Evolutionary conservation across 2,797 vertebrate species (phyloP).

Genomic region (Chelidonichthys spinosus): DNA sequence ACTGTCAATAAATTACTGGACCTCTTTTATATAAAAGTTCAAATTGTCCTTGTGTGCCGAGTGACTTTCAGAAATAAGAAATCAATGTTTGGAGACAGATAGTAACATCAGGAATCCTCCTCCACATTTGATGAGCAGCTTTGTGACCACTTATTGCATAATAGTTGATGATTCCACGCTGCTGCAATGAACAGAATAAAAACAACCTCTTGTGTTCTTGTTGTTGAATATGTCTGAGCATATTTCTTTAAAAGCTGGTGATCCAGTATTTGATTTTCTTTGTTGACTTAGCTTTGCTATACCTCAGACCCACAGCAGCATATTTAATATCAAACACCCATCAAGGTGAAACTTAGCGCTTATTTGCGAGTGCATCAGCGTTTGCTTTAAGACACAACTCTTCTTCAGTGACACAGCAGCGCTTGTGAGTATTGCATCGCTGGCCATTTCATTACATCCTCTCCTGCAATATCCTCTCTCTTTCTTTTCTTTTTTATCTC

Average conservation of each 20-base stretch:
- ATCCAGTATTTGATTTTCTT: conserved; percentile 27
- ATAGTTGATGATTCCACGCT: conserved; percentile 33
- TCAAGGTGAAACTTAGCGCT: conserved; percentile 12
- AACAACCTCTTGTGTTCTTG: conserved; percentile 8
- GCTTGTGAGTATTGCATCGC: conserved; percentile 50
- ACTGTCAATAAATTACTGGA: conserved; percentile 11
- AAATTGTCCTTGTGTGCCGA: neutral
- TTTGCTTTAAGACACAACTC: conserved; percentile 48
- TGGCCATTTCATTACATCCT: conserved; percentile 56
- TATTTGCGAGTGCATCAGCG: conserved; percentile 15
- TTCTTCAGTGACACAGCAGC: conserved; percentile 42
- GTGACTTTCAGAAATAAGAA: conserved; percentile 20
- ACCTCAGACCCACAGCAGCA: conserved; percentile 4
- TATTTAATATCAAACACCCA: conserved; percentile 17
- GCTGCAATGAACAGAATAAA: conserved; percentile 8
- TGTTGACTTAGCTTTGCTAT: neutral
- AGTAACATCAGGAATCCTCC: conserved; percentile 60
- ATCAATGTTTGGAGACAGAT: conserved; percentile 39
- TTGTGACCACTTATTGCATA: conserved; percentile 48
- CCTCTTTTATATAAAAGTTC: neutral
- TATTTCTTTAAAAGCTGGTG: conserved; percentile 2
- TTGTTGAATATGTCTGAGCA: conserved; percentile 6
- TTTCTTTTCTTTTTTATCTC: conserved; percentile 36
- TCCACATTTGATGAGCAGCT: conserved; percentile 63
- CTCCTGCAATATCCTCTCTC: conserved; percentile 57